Percentiles rank a stretch among this genome's conserved stretches.
These are phyloP conservation scores for Periophthalmodon schlosseri DNA, from an alignment of 2,113 vertebrate species.

Conservation along the genomic window DNA sequence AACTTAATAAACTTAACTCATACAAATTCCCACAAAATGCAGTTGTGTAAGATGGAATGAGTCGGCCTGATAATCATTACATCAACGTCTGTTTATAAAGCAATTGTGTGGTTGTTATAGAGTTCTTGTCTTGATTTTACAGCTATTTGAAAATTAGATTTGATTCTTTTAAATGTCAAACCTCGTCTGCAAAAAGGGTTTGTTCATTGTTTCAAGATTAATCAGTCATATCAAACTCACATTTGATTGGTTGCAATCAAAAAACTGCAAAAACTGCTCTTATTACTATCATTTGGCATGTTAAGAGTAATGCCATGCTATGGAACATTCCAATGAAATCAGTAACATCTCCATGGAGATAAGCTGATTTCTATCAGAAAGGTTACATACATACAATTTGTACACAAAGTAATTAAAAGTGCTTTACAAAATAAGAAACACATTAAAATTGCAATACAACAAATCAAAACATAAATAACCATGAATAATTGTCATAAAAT, in stretches of 20 bases:
- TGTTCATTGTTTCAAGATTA: not conserved
- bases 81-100: not conserved
- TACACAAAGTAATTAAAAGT: too few species aligned
- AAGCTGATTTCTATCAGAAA: too few species aligned
- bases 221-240: not conserved
- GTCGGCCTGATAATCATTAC: not conserved
- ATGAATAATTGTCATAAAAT: too few species aligned
- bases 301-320: too few species aligned
- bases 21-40: not conserved
- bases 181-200: not conserved
- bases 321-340: too few species aligned
- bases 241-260: not conserved
- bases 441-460: too few species aligned
- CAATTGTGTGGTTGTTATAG: not conserved
- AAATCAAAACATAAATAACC: too few species aligned
- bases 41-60: not conserved
- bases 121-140: not conserved
- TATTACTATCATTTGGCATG: too few species aligned
- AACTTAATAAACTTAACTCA: too few species aligned
- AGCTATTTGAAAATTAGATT: not conserved
- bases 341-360: too few species aligned
- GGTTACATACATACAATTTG: too few species aligned
- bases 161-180: not conserved
- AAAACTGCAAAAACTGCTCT: not conserved
- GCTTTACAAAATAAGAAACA: too few species aligned